Conservation (phyloP, 2,113 vertebrate genomes). For the Recurvirostra avosetta region DNA sequence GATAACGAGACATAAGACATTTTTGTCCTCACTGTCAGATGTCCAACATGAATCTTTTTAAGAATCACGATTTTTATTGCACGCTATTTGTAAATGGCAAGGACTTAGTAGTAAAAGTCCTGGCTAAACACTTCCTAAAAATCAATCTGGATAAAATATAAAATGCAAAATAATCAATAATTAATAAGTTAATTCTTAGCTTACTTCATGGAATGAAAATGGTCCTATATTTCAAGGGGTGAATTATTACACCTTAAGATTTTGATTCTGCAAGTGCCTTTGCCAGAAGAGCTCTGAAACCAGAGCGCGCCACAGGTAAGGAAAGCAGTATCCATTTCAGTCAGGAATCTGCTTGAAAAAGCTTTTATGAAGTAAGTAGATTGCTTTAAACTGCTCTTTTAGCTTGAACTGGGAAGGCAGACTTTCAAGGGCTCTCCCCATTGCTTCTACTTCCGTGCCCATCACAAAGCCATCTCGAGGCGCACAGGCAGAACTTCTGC, state of each 20-base stretch:
- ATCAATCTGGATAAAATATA: background rate
- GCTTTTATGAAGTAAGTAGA: background rate
- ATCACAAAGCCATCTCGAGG: background rate
- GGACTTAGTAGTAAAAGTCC: background rate
- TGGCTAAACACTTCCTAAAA: background rate
- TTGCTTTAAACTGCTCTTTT: background rate
- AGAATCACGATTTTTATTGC: background rate
- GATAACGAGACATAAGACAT: background rate
- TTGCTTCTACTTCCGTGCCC: background rate
- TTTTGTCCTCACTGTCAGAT: slow-evolving; percentile 3
- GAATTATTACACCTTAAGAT: background rate
- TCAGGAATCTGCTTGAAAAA: background rate
- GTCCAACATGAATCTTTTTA: background rate
- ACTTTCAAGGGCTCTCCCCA: background rate
- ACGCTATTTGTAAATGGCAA: background rate
- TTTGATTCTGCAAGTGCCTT: background rate
- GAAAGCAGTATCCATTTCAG: background rate
- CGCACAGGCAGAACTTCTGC: background rate
- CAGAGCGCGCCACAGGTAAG: background rate
- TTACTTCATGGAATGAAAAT: background rate
- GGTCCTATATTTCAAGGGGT: background rate
- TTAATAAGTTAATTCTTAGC: background rate
- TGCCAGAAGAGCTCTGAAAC: background rate
- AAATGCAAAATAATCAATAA: background rate
- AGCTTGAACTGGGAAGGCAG: background rate